These are phyloP conservation scores for Ectemnius cavifrons DNA, from an alignment of 2,888 invertebrate genomes.

Conservation along the genomic window DNA sequence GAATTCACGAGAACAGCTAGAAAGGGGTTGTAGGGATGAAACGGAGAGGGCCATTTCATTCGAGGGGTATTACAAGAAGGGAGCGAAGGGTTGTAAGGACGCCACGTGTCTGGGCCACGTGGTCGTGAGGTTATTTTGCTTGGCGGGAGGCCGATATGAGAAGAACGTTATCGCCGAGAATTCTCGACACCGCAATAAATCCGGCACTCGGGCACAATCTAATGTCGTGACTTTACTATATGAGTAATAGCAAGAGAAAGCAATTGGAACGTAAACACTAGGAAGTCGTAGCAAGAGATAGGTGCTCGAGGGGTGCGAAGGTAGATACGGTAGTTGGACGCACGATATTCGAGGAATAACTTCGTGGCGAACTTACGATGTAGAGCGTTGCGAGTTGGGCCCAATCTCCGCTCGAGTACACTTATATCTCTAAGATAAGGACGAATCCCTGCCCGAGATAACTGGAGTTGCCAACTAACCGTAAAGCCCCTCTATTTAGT, in stretches of 20 bases:
- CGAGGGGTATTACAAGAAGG: not conserved
- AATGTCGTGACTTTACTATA: not conserved
- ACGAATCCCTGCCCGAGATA: constrained; percentile 54
- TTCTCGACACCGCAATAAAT: not conserved
- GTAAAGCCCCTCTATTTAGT: constrained; percentile 27
- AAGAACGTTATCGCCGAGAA: constrained; percentile 21
- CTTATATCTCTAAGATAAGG: constrained; percentile 60
- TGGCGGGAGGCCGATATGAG: constrained; percentile 47
- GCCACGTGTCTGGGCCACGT: constrained; percentile 55
- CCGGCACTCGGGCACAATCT: not conserved
- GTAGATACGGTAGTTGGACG: not conserved
- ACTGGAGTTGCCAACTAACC: constrained; percentile 36
- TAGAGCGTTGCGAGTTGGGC: constrained; percentile 37
- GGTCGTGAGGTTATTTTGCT: constrained; percentile 48
- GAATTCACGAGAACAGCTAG: no score
- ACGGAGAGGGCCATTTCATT: no score
- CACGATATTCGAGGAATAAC: constrained; percentile 12
- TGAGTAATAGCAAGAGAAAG: not conserved
- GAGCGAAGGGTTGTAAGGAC: constrained; percentile 14
- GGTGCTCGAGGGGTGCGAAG: not conserved
- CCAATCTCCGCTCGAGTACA: constrained; percentile 53
- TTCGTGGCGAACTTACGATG: constrained; percentile 27
- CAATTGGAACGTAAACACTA: not conserved
- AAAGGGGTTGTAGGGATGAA: no score
- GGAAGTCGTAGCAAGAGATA: not conserved